A percentile compares a stretch with the other conserved stretches of the same genome.
These are phyloP conservation scores for Cranoglanis bouderius DNA, from an alignment of 2,113 vertebrate genomes.

Conservation along the genomic window DNA sequence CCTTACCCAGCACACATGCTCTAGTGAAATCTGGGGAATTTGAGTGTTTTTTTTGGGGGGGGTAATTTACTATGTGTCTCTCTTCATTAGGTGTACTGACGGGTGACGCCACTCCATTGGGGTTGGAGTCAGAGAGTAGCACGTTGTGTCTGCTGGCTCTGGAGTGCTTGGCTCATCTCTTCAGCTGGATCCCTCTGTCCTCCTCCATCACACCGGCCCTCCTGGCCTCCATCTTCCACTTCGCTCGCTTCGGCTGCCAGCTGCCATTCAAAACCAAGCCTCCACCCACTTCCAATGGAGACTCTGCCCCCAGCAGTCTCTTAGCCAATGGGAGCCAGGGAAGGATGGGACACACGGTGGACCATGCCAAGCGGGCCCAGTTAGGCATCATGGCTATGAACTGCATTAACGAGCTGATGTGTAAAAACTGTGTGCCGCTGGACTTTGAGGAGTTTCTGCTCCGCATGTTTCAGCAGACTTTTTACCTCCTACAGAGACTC, in stretches of 20 bases:
- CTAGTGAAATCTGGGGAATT: not conserved
- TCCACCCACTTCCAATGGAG: constrained; percentile 70
- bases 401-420: constrained; percentile 98
- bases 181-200: constrained; percentile 98
- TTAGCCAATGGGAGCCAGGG: constrained; percentile 79
- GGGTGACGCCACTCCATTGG: constrained; percentile 65
- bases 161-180: constrained; percentile 97
- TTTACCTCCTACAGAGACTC: constrained; percentile 97
- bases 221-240: constrained; percentile 96
- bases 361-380: constrained; percentile 78
- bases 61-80: not conserved
- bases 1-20: not conserved
- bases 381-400: constrained; percentile 94
- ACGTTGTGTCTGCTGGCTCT: constrained; percentile 89
- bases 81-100: constrained; percentile 32
- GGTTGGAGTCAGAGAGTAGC: constrained; percentile 87
- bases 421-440: constrained; percentile 98
- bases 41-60: not conserved
- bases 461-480: constrained; percentile 98
- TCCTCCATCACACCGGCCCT: constrained; percentile 94
- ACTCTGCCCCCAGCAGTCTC: constrained; percentile 58
- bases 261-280: constrained; percentile 77
- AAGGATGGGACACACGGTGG: constrained; percentile 63
- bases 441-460: constrained; percentile 98
- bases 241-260: constrained; percentile 95